Conservation (phyloP, 2,888 invertebrate species). For the Celastrina argiolus region DNA sequence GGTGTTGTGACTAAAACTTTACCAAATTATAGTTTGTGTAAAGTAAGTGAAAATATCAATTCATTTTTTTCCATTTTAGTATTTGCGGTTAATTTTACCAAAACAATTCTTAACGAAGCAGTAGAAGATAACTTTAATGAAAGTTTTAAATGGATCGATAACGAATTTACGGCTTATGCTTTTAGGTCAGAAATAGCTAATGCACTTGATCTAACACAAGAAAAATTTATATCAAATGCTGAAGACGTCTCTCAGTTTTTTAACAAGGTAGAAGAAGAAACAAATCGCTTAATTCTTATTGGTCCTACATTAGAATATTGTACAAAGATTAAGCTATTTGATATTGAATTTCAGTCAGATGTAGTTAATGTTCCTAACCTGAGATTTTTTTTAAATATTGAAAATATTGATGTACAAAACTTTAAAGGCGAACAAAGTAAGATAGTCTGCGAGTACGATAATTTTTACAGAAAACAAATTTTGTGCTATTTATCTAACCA, state of each 20-base stretch:
- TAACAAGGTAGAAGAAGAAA: constrained; percentile 7
- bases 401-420: background rate
- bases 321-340: background rate
- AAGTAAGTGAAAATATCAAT: background rate
- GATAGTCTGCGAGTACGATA: background rate
- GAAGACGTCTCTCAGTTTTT: constrained; percentile 19
- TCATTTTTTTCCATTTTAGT: background rate
- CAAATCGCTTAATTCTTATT: constrained; percentile 12
- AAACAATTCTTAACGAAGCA: background rate
- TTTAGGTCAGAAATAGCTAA: constrained; percentile 22
- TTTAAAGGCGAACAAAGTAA: background rate
- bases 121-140: constrained; percentile 1
- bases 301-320: constrained; percentile 13
- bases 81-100: constrained; percentile 13
- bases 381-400: background rate
- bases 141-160: constrained; percentile 3
- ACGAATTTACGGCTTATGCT: constrained; percentile 11
- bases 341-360: background rate
- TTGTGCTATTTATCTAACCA: background rate
- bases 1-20: background rate
- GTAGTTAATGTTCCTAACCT: background rate
- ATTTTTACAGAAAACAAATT: background rate
- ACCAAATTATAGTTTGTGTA: background rate
- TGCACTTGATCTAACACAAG: constrained; percentile 20
- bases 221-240: constrained; percentile 21